Percentiles rank a stretch among this genome's conserved stretches.
phyloP scores from a whole-genome alignment of 2,797 vertebrate species.

The Sebastes matsubarae region DNA sequence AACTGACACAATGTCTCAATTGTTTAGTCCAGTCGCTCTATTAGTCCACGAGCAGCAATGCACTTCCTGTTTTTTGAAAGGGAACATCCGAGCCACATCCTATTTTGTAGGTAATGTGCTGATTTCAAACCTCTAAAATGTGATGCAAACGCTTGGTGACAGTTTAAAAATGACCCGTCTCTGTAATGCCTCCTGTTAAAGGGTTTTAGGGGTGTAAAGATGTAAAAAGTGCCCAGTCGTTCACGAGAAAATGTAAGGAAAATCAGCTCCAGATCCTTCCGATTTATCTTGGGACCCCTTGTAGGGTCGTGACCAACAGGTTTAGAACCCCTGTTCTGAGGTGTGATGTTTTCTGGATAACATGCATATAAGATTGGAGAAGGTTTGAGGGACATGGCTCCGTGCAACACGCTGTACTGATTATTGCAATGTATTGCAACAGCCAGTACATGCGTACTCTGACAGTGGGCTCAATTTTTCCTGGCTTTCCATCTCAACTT shows the following conservation, averaged over 20 bases:
- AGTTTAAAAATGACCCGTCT: background rate
- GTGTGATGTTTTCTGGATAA: background rate
- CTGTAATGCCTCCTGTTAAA: background rate
- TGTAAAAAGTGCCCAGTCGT: background rate
- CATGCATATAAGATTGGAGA: background rate
- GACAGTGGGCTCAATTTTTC: constrained; percentile 40
- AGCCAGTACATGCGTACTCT: background rate
- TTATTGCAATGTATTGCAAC: constrained; percentile 51
- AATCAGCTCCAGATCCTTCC: background rate
- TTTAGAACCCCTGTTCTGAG: background rate
- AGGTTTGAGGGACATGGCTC: background rate
- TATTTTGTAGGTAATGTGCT: background rate
- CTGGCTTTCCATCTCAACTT: constrained; percentile 20
- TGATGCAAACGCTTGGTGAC: background rate
- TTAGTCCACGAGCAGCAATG: background rate
- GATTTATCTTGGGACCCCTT: no score
- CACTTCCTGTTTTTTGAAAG: constrained; percentile 37
- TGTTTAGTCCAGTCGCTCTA: background rate
- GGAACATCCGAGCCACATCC: constrained; percentile 27
- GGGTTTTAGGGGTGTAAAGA: background rate
- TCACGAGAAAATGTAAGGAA: background rate
- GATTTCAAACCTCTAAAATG: constrained; percentile 2
- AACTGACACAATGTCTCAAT: background rate
- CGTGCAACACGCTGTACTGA: constrained; percentile 13
- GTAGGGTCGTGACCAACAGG: background rate